Percentiles rank a stretch among this genome's conserved stretches.
Evolutionary conservation across 2,888 invertebrate species (phyloP).

Genomic region (Mythimna impura): DNA sequence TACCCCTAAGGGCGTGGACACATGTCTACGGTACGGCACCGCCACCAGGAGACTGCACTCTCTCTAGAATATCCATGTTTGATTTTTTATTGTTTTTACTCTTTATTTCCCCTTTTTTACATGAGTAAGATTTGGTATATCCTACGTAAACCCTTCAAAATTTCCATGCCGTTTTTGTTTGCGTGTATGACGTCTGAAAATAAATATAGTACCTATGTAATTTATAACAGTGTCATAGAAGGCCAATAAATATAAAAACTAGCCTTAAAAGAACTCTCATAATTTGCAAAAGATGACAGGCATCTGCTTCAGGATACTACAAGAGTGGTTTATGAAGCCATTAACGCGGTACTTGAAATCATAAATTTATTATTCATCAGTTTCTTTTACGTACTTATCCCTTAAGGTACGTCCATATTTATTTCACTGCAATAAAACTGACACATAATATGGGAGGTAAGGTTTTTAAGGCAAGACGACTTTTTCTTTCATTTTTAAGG

Average conservation of each 20-base stretch:
- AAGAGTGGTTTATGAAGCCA: slow-evolving; percentile 35
- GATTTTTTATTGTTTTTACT: no score
- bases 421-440: slow-evolving; percentile 29
- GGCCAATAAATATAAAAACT: slow-evolving; percentile 20
- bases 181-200: slow-evolving; percentile 3
- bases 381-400: slow-evolving; percentile 24
- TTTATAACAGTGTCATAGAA: slow-evolving; percentile 18
- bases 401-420: slow-evolving; percentile 25
- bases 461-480: slow-evolving; percentile 20
- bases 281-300: slow-evolving; percentile 38
- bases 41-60: no score
- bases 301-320: slow-evolving; percentile 1
- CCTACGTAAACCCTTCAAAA: no score
- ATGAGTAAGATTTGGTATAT: no score
- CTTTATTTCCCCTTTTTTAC: no score
- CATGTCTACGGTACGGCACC: no score
- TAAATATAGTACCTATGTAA: not conserved
- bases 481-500: slow-evolving; percentile 27
- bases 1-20: no score
- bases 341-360: slow-evolving; percentile 12
- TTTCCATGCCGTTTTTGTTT: not conserved
- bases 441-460: slow-evolving; percentile 19
- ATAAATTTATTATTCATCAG: slow-evolving; percentile 35
- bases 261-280: slow-evolving; percentile 23
- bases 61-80: no score